A percentile compares a stretch with the other conserved stretches of the same genome.
Evolutionary conservation across 2,113 vertebrate species (phyloP).

Genomic region (Solea solea): DNA sequence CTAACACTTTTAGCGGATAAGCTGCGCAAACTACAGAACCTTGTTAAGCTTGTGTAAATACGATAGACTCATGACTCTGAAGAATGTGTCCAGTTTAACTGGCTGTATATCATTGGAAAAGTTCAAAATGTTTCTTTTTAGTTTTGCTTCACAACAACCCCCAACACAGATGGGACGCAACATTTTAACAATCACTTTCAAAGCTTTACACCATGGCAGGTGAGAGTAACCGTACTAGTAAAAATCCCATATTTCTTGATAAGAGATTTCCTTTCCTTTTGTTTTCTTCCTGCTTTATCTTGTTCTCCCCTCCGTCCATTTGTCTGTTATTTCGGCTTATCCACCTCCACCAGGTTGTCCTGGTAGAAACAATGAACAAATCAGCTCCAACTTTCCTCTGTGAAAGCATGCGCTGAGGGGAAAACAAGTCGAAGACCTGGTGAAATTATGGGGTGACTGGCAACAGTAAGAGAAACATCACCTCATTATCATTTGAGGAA

Average conservation of each 20-base stretch:
- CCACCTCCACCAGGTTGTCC: conserved; percentile 56
- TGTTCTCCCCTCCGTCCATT: conserved; percentile 20
- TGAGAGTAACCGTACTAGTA: not conserved
- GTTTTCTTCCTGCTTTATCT: conserved; percentile 33
- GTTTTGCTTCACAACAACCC: conserved; percentile 48
- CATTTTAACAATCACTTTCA: not conserved
- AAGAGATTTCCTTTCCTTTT: conserved; percentile 8
- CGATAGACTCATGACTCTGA: conserved; percentile 13
- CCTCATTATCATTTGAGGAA: conserved; percentile 66
- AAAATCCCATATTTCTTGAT: not conserved
- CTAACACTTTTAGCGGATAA: conserved; percentile 4
- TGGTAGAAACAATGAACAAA: conserved; percentile 43
- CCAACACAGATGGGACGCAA: not conserved
- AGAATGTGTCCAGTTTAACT: conserved; percentile 62
- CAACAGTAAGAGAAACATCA: conserved; percentile 43
- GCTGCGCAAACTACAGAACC: conserved; percentile 20
- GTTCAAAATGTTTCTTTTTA: conserved; percentile 22
- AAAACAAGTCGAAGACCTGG: conserved; percentile 21
- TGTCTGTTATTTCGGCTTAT: conserved; percentile 70
- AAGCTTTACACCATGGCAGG: not conserved
- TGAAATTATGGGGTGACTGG: conserved; percentile 9
- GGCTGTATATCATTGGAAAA: conserved; percentile 36
- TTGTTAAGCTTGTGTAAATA: conserved; percentile 63
- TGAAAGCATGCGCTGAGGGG: conserved; percentile 21
- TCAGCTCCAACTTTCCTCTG: conserved; percentile 52